phyloP scores from a whole-genome alignment of 2,797 vertebrate genomes.

The Synanceia verrucosa region DNA sequence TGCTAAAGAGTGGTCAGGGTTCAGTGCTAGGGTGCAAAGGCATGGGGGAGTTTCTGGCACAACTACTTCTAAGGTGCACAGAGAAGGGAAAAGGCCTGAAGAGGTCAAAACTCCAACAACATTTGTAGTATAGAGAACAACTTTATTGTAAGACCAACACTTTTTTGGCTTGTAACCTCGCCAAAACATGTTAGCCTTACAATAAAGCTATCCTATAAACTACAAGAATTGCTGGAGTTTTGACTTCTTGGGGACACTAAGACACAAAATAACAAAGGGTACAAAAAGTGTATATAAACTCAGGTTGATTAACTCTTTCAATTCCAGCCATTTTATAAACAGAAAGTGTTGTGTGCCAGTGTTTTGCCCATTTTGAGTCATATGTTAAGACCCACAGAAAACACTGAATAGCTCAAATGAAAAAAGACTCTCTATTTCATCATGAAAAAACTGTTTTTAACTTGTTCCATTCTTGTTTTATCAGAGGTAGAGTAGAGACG shows the following conservation, averaged over 20 bases:
- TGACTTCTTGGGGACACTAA: background rate
- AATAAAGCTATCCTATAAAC: background rate
- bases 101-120: background rate
- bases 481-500: too few species aligned
- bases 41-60: background rate
- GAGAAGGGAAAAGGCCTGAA: background rate
- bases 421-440: too few species aligned
- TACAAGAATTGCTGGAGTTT: background rate
- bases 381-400: too few species aligned
- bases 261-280: conserved; percentile 5
- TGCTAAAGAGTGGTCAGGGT: conserved; percentile 55
- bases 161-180: background rate
- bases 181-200: background rate
- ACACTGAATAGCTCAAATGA: too few species aligned
- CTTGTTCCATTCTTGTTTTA: too few species aligned
- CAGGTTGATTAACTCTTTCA: background rate
- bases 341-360: too few species aligned
- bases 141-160: background rate
- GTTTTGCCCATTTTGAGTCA: too few species aligned
- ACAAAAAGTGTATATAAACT: conserved; percentile 25
- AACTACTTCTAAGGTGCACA: background rate
- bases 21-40: conserved; percentile 47
- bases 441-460: too few species aligned
- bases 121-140: background rate
- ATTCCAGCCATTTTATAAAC: too few species aligned